These are phyloP conservation scores for Saxicola maurus DNA, from an alignment of 2,797 vertebrate species.

Conservation along the genomic window DNA sequence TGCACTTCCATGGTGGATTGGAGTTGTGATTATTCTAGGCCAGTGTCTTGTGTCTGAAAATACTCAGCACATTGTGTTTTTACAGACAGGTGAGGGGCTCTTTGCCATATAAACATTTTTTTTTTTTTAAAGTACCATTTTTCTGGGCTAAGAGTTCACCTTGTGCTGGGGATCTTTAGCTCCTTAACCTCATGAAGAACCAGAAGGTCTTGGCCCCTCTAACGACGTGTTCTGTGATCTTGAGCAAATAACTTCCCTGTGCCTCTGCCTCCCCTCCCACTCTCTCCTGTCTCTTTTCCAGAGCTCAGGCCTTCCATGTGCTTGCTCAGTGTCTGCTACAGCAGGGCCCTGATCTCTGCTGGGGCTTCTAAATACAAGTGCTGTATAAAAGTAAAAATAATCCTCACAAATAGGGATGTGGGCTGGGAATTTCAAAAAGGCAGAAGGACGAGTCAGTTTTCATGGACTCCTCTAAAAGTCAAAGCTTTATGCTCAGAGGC, in stretches of 20 bases:
- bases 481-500: not conserved
- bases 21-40: not conserved
- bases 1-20: not conserved
- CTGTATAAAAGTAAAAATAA: not conserved
- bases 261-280: not conserved
- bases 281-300: not conserved
- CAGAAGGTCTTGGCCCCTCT: not conserved
- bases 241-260: not conserved
- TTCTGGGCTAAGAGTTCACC: not conserved
- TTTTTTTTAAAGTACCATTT: not conserved
- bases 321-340: not conserved
- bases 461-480: not conserved
- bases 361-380: not conserved
- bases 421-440: not conserved
- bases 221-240: not conserved
- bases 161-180: not conserved
- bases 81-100: not conserved
- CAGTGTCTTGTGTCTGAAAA: not conserved
- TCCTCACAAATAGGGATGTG: not conserved
- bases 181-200: not conserved
- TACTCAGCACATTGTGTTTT: not conserved
- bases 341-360: not conserved
- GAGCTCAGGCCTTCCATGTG: not conserved
- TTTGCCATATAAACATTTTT: not conserved
- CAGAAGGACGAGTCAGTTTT: not conserved